Conservation (phyloP, 2,888 invertebrate species). For the Agrenia bidenticulata region DNA sequence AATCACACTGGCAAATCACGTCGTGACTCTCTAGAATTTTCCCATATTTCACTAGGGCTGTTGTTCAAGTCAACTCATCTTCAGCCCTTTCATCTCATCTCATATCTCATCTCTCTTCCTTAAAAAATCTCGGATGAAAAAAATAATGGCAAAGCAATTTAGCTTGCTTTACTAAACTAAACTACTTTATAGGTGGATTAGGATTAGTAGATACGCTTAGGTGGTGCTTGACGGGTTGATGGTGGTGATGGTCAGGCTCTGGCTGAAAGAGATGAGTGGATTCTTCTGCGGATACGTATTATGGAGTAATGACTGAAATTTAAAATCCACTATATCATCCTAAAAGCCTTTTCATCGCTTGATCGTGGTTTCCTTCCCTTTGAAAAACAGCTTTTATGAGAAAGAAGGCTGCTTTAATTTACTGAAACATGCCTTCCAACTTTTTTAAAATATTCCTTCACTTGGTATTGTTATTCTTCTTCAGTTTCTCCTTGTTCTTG, state of each 20-base stretch:
- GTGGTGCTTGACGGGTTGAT: not conserved
- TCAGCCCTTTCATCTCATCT: constrained; percentile 4
- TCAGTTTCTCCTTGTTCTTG: not conserved
- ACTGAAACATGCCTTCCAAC: constrained; percentile 6
- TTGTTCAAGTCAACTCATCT: constrained; percentile 1
- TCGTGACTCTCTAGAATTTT: constrained; percentile 43
- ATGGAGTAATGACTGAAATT: constrained; percentile 11
- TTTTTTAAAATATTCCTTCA: not conserved
- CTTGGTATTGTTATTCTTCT: not conserved
- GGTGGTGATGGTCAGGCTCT: too few species aligned
- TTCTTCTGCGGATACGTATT: not conserved
- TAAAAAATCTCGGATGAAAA: not conserved
- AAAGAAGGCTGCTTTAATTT: constrained; percentile 6
- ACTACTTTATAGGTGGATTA: constrained; percentile 2
- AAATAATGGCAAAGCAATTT: constrained; percentile 11
- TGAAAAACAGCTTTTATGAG: constrained; percentile 3
- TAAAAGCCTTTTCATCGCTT: constrained; percentile 14
- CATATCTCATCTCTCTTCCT: not conserved
- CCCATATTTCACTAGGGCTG: constrained; percentile 41
- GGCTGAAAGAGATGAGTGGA: too few species aligned
- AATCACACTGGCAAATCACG: constrained; percentile 48
- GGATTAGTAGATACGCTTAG: not conserved
- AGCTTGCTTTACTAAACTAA: constrained; percentile 11
- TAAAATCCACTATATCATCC: constrained; percentile 13
- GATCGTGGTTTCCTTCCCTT: constrained; percentile 11